A percentile compares a stretch with the other conserved stretches of the same genome.
Evolutionary conservation across 2,113 vertebrate genomes (phyloP).

Genomic region (Poicephalus meyeri): DNA sequence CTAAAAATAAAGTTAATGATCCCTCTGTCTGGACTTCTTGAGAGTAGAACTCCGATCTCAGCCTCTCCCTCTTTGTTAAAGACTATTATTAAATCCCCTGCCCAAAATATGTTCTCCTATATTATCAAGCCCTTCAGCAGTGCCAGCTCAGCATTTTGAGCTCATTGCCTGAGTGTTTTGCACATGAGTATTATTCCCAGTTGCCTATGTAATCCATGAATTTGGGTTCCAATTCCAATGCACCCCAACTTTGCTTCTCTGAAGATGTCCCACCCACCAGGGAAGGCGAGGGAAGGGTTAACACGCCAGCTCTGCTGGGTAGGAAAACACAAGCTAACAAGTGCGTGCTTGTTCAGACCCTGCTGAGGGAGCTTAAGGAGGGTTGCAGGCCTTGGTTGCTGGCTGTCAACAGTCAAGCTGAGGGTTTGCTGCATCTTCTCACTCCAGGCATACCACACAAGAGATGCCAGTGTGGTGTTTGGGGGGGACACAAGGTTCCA

Average conservation of each 20-base stretch:
- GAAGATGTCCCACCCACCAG: not conserved
- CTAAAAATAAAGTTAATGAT: slow-evolving; percentile 67
- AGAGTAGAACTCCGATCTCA: not conserved
- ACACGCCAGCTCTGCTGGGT: not conserved
- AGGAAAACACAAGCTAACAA: slow-evolving; percentile 3
- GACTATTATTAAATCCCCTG: slow-evolving; percentile 43
- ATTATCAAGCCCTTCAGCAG: not conserved
- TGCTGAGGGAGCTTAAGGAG: not conserved
- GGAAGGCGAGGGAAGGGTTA: not conserved
- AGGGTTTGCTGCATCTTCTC: not conserved
- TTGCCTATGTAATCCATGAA: not conserved
- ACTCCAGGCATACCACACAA: rapidly evolving
- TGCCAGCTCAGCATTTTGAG: not conserved
- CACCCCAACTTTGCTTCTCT: not conserved
- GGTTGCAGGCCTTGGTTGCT: not conserved
- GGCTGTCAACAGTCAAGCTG: not conserved
- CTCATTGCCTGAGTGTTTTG: not conserved
- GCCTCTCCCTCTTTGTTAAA: slow-evolving; percentile 15
- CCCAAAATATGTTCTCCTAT: not conserved
- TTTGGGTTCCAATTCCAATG: not conserved
- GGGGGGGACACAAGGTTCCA: not conserved
- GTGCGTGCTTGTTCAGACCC: slow-evolving; percentile 7
- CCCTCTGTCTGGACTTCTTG: not conserved
- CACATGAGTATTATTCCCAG: rapidly evolving
- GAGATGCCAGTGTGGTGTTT: not conserved